phyloP scores from a whole-genome alignment of 2,888 invertebrate genomes.

The Thumatha senex region DNA sequence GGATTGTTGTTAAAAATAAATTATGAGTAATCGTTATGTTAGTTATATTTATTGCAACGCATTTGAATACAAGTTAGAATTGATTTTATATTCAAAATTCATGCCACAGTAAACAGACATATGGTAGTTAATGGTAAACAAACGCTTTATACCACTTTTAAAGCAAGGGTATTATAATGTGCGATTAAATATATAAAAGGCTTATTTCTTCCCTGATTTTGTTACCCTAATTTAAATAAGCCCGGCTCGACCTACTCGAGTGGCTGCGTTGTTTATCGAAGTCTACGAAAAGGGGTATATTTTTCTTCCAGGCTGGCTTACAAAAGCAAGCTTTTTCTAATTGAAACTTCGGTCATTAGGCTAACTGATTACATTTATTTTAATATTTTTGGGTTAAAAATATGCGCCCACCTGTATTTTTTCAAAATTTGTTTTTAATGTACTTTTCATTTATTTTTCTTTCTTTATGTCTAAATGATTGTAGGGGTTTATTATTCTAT shows the following conservation, averaged over 20 bases:
- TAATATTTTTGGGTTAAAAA: neutral
- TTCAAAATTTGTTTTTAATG: neutral
- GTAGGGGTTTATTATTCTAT: too few relatives aligned
- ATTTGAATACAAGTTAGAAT: too few relatives aligned
- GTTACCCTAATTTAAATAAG: constrained; percentile 46
- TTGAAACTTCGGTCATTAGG: constrained; percentile 40
- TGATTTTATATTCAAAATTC: too few relatives aligned
- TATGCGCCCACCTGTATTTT: too few relatives aligned
- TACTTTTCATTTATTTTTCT: too few relatives aligned
- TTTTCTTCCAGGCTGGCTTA: constrained; percentile 37
- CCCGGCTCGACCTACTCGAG: constrained; percentile 1
- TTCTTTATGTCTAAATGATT: too few relatives aligned
- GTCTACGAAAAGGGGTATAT: constrained; percentile 37
- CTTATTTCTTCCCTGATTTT: constrained; percentile 33
- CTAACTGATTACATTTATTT: constrained; percentile 16
- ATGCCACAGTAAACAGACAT: too few relatives aligned
- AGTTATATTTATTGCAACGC: too few relatives aligned
- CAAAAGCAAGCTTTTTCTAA: constrained; percentile 41
- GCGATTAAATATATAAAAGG: constrained; percentile 48
- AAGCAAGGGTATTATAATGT: constrained; percentile 24
- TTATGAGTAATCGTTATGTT: too few relatives aligned
- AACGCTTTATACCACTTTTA: constrained; percentile 20
- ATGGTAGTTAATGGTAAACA: constrained; percentile 15
- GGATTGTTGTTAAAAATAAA: too few relatives aligned
- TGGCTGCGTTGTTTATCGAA: constrained; percentile 37